phyloP scores from a whole-genome alignment of 2,797 vertebrate species.

The Crenuchus spilurus region DNA sequence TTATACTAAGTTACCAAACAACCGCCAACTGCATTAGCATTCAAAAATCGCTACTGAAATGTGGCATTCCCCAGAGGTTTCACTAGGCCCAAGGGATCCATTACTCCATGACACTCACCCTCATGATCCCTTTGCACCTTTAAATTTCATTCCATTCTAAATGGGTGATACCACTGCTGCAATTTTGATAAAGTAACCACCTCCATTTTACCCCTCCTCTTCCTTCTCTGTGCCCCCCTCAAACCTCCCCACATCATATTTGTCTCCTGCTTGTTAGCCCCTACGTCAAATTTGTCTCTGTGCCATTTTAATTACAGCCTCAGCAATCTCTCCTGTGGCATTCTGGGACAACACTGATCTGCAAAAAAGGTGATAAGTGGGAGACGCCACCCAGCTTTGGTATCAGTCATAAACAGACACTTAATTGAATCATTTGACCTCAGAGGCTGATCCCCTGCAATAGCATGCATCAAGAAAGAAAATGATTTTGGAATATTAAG shows the following conservation, averaged over 20 bases:
- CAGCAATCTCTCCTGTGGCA: constrained; percentile 85
- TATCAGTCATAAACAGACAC: constrained; percentile 89
- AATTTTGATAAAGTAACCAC: constrained; percentile 48
- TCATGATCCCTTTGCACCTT: constrained; percentile 44
- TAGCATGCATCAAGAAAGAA: constrained; percentile 68
- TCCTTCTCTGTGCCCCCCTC: constrained; percentile 63
- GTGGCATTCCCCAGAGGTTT: constrained; percentile 15
- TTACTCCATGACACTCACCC: not conserved
- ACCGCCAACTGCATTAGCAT: not conserved
- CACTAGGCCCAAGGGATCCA: constrained; percentile 3
- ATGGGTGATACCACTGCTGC: constrained; percentile 61
- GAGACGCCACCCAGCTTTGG: constrained; percentile 79
- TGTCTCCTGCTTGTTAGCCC: constrained; percentile 68
- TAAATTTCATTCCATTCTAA: constrained; percentile 62
- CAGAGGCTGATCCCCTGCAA: constrained; percentile 83
- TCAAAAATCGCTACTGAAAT: too few species aligned
- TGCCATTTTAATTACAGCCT: constrained; percentile 89
- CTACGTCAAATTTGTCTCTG: constrained; percentile 82
- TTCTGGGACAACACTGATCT: constrained; percentile 84
- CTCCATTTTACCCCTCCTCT: constrained; percentile 27
- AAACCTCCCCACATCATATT: constrained; percentile 60
- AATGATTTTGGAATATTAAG: constrained; percentile 77
- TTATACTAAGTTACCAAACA: not conserved
- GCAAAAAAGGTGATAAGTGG: constrained; percentile 88
- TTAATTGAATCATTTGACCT: constrained; percentile 90